phyloP scores from a whole-genome alignment of 2,797 vertebrate species.

The Rhinophrynus dorsalis region DNA sequence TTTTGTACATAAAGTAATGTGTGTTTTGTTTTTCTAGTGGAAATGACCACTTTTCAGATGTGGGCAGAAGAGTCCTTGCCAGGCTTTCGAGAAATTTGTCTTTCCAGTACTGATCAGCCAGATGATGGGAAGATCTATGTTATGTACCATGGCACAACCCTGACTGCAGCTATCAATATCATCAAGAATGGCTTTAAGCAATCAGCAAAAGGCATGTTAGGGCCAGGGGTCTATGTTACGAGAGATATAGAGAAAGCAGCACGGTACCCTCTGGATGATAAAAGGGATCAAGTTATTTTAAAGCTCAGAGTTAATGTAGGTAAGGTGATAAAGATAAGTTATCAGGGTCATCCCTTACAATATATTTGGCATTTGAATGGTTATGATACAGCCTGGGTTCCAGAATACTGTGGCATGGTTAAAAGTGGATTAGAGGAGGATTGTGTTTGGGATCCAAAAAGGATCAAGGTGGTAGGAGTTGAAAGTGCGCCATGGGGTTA shows the following conservation, averaged over 20 bases:
- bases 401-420: neutral
- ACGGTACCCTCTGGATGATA: neutral
- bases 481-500: neutral
- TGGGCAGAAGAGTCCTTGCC: slow-evolving; percentile 11
- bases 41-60: neutral
- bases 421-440: slow-evolving; percentile 5
- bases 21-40: neutral
- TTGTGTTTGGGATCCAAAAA: slow-evolving; percentile 14
- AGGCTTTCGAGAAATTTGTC: neutral
- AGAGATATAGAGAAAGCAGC: slow-evolving; percentile 7
- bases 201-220: slow-evolving; percentile 10
- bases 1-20: no score
- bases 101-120: neutral
- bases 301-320: slow-evolving; percentile 28
- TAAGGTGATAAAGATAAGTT: slow-evolving; percentile 2
- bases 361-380: slow-evolving; percentile 6
- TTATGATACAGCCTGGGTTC: slow-evolving; percentile 18
- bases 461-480: slow-evolving; percentile 3
- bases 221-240: slow-evolving; percentile 16
- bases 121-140: slow-evolving; percentile 2
- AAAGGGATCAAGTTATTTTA: neutral
- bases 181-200: slow-evolving; percentile 2
- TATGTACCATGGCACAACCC: slow-evolving; percentile 25
- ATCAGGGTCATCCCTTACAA: neutral
- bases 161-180: neutral